phyloP scores from a whole-genome alignment of 1,140 invertebrate species.

The Pseudobourletiella spinata region DNA sequence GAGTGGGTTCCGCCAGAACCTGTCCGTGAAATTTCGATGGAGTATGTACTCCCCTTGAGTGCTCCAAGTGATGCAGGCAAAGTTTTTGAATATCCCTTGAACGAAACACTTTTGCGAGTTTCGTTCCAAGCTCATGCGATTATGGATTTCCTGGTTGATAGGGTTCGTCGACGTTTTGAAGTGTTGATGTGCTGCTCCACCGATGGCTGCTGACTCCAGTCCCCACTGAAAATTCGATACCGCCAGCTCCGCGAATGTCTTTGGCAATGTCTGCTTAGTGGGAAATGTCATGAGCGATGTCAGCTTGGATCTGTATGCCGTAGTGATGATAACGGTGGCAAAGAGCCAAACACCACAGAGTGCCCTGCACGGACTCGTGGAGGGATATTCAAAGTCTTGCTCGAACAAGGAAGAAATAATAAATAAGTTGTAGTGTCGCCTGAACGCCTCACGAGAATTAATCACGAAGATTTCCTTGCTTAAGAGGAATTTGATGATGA shows the following conservation, averaged over 20 bases:
- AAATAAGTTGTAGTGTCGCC: too few relatives aligned
- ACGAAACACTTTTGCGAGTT: neutral
- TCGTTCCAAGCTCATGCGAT: neutral
- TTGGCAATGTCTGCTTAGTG: neutral
- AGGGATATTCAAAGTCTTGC: neutral
- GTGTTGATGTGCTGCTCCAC: neutral
- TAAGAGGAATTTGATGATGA: too few relatives aligned
- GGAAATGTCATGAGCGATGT: slow-evolving; percentile 9
- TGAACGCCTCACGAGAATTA: too few relatives aligned
- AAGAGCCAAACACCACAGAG: slow-evolving; percentile 6
- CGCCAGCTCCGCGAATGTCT: neutral
- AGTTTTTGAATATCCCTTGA: neutral
- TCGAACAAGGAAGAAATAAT: too few relatives aligned
- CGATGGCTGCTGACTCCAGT: neutral
- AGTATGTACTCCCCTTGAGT: slow-evolving; percentile 1
- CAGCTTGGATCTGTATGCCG: slow-evolving; percentile 9
- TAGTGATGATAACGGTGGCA: neutral
- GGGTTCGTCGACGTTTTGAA: neutral
- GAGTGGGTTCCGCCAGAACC: neutral
- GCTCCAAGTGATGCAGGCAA: slow-evolving; percentile 1
- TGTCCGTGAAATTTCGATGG: neutral
- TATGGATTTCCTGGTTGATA: neutral
- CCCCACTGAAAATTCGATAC: neutral
- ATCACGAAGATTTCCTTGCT: too few relatives aligned
- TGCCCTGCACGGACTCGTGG: neutral